A percentile compares a stretch with the other conserved stretches of the same genome.
Evolutionary conservation across 1,140 invertebrate genomes (phyloP).

Genomic region (Tetramorium simillimum): DNA sequence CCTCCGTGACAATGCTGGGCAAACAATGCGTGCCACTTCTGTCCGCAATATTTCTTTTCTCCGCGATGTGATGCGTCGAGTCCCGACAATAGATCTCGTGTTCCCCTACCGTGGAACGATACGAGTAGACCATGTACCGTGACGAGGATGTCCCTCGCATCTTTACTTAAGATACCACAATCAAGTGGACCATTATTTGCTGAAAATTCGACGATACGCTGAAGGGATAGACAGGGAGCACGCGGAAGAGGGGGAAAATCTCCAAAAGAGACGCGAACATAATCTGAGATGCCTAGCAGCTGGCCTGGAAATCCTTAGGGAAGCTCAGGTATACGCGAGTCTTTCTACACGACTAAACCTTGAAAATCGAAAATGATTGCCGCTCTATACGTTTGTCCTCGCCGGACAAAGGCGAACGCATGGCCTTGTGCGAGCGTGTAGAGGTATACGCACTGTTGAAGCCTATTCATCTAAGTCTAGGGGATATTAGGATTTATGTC

Average conservation of each 20-base stretch:
- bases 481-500: constrained; percentile 70
- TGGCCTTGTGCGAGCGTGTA: constrained; percentile 15
- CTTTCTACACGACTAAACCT: constrained; percentile 56
- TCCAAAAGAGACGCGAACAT: constrained; percentile 38
- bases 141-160: constrained; percentile 59
- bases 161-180: constrained; percentile 72
- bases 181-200: constrained; percentile 77
- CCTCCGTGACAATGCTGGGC: constrained; percentile 61
- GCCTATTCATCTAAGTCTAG: constrained; percentile 75
- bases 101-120: constrained; percentile 60
- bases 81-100: constrained; percentile 35
- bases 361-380: constrained; percentile 57
- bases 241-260: constrained; percentile 9
- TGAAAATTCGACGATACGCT: constrained; percentile 61
- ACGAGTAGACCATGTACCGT: constrained; percentile 53
- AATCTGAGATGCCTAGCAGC: constrained; percentile 46
- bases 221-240: background rate
- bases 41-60: constrained; percentile 72
- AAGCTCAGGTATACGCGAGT: constrained; percentile 61
- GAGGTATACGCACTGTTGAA: constrained; percentile 68
- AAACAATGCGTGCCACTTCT: constrained; percentile 67
- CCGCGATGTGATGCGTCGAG: constrained; percentile 26
- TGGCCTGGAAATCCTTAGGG: constrained; percentile 21
- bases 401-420: constrained; percentile 59
- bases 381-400: constrained; percentile 30